Base-by-base conservation (phyloP, 2,113 vertebrate species). In the Pandion haliaetus region DNA sequence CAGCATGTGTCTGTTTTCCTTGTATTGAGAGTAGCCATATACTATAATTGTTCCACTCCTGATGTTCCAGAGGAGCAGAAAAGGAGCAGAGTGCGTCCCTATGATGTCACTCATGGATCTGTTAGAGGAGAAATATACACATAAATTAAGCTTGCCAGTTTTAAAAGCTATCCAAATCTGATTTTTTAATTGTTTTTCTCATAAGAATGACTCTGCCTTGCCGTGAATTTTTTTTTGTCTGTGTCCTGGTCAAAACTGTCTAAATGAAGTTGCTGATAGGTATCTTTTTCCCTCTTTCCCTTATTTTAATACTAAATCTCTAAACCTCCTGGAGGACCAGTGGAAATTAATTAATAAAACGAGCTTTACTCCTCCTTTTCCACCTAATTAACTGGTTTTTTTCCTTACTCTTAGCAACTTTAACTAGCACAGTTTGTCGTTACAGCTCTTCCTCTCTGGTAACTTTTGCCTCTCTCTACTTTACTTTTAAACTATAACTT, bases 331-430 rank as follows among this genome's bases (percentile, higher is more conserved):
- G 21, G 38, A 79, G 38, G 26, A 66, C 15, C 1, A 0, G 15
- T 62, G 23, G 62, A 95, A 95, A 80, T 80, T 66, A 82, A 93
- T 94, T 84, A 95, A 40, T 72, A 55, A 83, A 95, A 86, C 45
- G 72, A 95, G 87, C 23, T 80, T 54, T n/a, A 31, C 9, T 82
- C 36, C 34, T 69, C 63, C 44, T 93, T 92, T 95, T 82, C 15
- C 16, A 44, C 28, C 12, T 70, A 83, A 95, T 86, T 82, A 84
- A 66, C 31, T 57, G 24, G 0, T 1, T 9, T 86, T 85, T 62
- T 42, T 6, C 18, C 42, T 79, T 66, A 76, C n/a, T 80, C 44
- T 70, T 73, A 86, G 44, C 23, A 83, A 42, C 24, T 79, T 81
- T 65, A 95, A 55, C 47, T 58, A 69, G 23, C 26, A 54, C 6